Conservation (phyloP, 1,140 invertebrate genomes). For the Ceratosolen solmsi region DNA sequence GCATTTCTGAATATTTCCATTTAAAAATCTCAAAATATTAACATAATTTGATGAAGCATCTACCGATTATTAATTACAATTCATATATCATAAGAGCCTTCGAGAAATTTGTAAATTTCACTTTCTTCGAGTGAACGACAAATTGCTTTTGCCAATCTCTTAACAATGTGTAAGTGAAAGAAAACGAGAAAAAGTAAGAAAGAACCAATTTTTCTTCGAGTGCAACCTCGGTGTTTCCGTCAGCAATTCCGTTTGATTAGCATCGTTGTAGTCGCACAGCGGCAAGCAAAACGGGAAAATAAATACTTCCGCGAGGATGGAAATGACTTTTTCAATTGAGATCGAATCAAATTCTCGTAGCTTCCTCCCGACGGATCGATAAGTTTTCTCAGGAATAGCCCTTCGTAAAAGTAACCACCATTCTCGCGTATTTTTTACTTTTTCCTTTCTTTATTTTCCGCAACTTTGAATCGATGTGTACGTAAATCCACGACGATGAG, state of each 20-base stretch:
- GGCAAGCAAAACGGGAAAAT: background rate
- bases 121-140: background rate
- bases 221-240: background rate
- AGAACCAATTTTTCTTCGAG: slow-evolving; percentile 19
- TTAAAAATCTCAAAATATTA: background rate
- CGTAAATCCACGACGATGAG: background rate
- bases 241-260: slow-evolving; percentile 23
- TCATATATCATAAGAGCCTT: no score
- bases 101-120: background rate
- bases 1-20: background rate
- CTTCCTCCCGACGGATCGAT: background rate
- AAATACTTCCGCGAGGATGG: slow-evolving; percentile 13
- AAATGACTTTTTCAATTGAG: slow-evolving; percentile 41
- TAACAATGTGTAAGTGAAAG: background rate
- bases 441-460: background rate
- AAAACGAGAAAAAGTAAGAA: background rate
- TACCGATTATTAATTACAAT: no score
- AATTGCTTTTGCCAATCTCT: slow-evolving; percentile 7
- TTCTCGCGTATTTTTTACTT: background rate
- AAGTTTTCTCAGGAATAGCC: slow-evolving; percentile 5
- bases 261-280: background rate
- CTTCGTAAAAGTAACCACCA: background rate
- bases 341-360: background rate
- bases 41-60: background rate
- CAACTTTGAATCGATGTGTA: background rate